Evolutionary conservation across 2,888 invertebrate genomes (phyloP).

Genomic region (Dryobota labecula): DNA sequence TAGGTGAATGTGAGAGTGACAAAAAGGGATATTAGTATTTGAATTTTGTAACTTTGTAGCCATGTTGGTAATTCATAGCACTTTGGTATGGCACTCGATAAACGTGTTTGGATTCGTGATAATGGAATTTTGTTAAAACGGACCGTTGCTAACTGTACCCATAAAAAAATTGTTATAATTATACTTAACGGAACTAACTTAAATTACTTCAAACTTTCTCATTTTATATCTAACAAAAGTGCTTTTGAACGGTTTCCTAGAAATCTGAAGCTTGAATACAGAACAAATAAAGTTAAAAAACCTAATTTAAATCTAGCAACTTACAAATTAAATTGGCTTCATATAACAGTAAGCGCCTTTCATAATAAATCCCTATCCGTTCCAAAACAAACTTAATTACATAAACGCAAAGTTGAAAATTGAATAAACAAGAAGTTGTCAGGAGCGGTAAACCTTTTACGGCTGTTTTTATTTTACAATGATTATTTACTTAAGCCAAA

Average conservation of each 20-base stretch:
- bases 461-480: conserved; percentile 59
- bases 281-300: conserved; percentile 39
- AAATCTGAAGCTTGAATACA: conserved; percentile 13
- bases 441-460: conserved; percentile 54
- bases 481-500: conserved; percentile 60
- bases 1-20: conserved; percentile 64
- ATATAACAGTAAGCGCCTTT: conserved; percentile 32
- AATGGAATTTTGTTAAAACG: conserved; percentile 26
- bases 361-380: conserved; percentile 11
- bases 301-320: conserved; percentile 27
- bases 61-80: conserved; percentile 46
- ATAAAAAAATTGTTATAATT: conserved; percentile 15
- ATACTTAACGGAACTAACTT: conserved; percentile 20
- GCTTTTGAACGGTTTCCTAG: conserved; percentile 10
- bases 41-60: conserved; percentile 55
- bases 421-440: conserved; percentile 21
- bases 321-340: conserved; percentile 42
- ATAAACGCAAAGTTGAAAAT: conserved; percentile 45
- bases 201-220: conserved; percentile 28
- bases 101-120: conserved; percentile 55
- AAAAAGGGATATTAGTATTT: conserved; percentile 61
- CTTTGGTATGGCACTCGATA: conserved; percentile 40
- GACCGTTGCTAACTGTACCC: conserved; percentile 4
- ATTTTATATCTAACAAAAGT: conserved; percentile 14
- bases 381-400: conserved; percentile 38